Percentiles rank a stretch among this genome's conserved stretches.
These are phyloP conservation scores for Chrysopa pallens DNA, from an alignment of 1,140 invertebrate species.

Conservation along the genomic window DNA sequence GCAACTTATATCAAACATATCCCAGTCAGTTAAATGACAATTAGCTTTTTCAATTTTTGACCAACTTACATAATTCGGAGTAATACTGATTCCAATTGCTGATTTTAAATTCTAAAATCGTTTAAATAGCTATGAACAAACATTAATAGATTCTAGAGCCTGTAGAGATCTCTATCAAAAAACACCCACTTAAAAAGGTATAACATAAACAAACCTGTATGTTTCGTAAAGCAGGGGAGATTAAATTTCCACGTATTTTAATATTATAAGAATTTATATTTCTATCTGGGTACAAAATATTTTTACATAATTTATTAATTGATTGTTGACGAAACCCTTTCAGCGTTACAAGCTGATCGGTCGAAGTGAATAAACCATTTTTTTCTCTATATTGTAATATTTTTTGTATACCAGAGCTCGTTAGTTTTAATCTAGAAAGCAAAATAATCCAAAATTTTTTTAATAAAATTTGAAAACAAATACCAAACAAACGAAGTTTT, in stretches of 20 bases:
- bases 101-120: neutral
- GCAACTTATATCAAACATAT: neutral
- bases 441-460: too few species aligned
- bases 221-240: neutral
- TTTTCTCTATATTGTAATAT: neutral
- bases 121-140: neutral
- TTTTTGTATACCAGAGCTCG: neutral
- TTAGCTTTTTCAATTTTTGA: neutral
- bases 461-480: too few species aligned
- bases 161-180: too few species aligned
- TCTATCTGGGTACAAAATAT: neutral
- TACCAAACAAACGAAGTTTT: too few species aligned
- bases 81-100: neutral
- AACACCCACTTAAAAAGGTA: neutral
- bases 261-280: neutral
- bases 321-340: neutral
- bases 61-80: neutral
- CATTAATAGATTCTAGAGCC: too few species aligned
- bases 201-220: neutral
- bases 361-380: neutral
- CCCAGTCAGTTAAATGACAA: constrained; percentile 1
- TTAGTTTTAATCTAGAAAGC: too few species aligned
- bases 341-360: neutral
- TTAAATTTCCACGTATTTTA: neutral
- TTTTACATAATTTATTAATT: constrained; percentile 1